Evolutionary conservation across 2,888 invertebrate species (phyloP), one percentile per base, ranked within the genome.

Genomic region (Polietes domitor): DNA sequence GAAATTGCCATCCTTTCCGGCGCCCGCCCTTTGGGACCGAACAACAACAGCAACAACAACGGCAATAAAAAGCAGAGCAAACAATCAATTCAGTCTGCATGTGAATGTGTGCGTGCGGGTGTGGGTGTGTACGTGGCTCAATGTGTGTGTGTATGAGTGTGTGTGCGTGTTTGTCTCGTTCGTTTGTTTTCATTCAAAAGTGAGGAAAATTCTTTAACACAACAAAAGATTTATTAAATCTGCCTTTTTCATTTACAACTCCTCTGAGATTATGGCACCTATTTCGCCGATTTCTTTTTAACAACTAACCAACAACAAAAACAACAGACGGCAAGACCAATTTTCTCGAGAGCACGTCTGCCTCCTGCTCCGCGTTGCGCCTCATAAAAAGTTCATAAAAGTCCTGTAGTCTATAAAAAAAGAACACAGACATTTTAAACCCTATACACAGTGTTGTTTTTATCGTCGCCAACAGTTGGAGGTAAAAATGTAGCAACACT

Each of bases 141-240:
- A n/a, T 65, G 65, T 65, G 37, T 65, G 65, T 21, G 21, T 41
- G 37, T 53, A 2, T 50, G 50, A 2, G 50, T 7, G 19, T 17
- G 50, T 7, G 61, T 37, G 26, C 28, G 17, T 47, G n/a, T n/a
- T n/a, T n/a, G n/a, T 65, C 21, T 15, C 17, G 32, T 32, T 21
- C 24, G 68, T 68, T 41, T 41, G 24, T 68, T 37, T 41, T 41
- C 24, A 68, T 43, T 68, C 12, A 24, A 41, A 19, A 68, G 43
- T 24, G 24, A 24, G 15, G 41, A 68, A 43, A 68, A 68, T 43
- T 68, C 24, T 12, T 41, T 41, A 68, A 68, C 24, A 68, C 41
- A 43, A 75, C 65, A 75, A 75, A 75, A 75, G 61, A 74, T 61
- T 73, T 58, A 73, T 73, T 73, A 73, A 73, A 55, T 73, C 53